Percentiles rank a stretch among this genome's conserved stretches.
Conservation (phyloP, 2,113 vertebrate genomes). For the Otis tarda region DNA sequence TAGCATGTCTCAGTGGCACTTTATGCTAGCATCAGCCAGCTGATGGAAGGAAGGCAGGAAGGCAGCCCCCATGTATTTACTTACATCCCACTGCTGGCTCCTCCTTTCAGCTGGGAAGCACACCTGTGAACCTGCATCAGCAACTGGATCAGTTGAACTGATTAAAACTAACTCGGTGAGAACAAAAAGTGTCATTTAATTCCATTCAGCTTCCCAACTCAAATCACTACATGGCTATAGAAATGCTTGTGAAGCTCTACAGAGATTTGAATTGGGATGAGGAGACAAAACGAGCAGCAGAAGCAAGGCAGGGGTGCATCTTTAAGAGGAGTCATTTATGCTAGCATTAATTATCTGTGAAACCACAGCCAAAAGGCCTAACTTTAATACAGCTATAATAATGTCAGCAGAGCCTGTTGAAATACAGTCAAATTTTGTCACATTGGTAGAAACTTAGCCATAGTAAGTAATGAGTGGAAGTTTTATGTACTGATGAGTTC, state of each 20-base stretch:
- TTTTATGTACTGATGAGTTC: not conserved
- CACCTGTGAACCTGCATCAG: not conserved
- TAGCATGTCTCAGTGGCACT: not conserved
- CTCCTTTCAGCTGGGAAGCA: not conserved
- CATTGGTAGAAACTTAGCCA: not conserved
- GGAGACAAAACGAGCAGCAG: not conserved
- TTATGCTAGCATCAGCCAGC: accelerated
- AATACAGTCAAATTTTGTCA: not conserved
- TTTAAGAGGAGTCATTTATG: not conserved
- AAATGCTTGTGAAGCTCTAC: accelerated
- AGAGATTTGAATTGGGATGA: not conserved
- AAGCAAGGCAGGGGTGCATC: not conserved
- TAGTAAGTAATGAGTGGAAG: not conserved
- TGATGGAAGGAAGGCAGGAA: too few species aligned
- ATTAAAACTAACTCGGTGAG: not conserved
- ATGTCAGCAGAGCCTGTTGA: not conserved
- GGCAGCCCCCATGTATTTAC: not conserved
- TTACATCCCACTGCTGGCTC: not conserved
- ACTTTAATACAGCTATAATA: not conserved
- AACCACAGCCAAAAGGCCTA: not conserved
- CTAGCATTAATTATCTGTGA: not conserved
- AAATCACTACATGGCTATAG: not conserved
- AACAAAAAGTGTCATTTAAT: not conserved
- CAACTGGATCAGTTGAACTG: not conserved
- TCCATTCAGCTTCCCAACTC: not conserved